Conservation (phyloP, 1,140 invertebrate species). For the Neodiprion fabricii region DNA sequence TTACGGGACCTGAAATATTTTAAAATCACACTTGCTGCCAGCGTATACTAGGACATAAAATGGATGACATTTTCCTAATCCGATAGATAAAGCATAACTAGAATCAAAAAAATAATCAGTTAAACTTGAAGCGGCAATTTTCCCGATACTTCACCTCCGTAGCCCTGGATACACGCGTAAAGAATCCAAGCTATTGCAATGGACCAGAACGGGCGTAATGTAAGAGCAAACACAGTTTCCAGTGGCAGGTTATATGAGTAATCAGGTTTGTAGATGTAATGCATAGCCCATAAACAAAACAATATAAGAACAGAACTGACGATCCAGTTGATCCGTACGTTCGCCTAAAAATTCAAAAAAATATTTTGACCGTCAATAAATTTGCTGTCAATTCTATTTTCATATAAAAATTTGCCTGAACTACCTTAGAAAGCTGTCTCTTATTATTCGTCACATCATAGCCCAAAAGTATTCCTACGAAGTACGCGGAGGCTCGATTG, state of each 20-base stretch:
- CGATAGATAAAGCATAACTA: not conserved
- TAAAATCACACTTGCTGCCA: too few relatives aligned
- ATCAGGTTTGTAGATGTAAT: not conserved
- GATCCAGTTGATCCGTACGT: not conserved
- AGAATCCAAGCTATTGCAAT: conserved; percentile 59
- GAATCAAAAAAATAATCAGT: too few relatives aligned
- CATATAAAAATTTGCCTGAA: too few relatives aligned
- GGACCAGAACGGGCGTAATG: conserved; percentile 52
- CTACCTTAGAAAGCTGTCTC: not conserved
- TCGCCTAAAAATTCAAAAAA: not conserved
- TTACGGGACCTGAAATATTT: conserved; percentile 56
- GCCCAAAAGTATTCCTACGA: conserved; percentile 66
- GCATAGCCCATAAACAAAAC: not conserved
- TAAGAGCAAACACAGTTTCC: conserved; percentile 46
- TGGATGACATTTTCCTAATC: too few relatives aligned
- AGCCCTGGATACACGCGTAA: conserved; percentile 54
- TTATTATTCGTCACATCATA: conserved; percentile 40
- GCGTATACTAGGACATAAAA: not conserved
- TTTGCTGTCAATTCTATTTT: too few relatives aligned
- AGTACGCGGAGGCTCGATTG: conserved; percentile 62
- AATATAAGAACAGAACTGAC: not conserved
- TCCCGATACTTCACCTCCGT: conserved; percentile 23
- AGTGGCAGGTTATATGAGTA: conserved; percentile 24
- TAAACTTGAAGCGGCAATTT: too few relatives aligned
- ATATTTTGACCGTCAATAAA: not conserved